These are phyloP conservation scores for Ceyx cyanopectus DNA, from an alignment of 2,113 vertebrate genomes.

Conservation along the genomic window DNA sequence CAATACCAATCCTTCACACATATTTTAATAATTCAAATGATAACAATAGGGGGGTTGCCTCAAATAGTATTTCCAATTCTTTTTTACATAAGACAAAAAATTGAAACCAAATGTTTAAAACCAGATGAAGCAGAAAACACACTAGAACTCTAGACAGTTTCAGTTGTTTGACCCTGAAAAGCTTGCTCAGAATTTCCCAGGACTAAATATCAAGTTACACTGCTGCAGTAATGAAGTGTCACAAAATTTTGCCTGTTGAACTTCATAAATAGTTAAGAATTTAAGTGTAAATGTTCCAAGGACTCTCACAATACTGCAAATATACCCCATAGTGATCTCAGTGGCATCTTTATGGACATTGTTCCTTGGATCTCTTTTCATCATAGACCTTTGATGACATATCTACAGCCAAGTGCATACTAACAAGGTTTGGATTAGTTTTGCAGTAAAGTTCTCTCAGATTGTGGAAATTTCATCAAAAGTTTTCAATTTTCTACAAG, in stretches of 20 bases:
- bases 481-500: not conserved
- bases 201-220: not conserved
- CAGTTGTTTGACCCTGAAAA: not conserved
- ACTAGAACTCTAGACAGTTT: not conserved
- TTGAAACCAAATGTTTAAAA: not conserved
- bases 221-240: not conserved
- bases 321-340: not conserved
- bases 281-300: not conserved
- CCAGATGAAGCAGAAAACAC: not conserved
- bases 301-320: not conserved
- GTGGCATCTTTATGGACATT: not conserved
- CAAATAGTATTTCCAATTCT: not conserved
- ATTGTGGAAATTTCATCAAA: not conserved
- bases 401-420: not conserved
- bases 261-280: constrained; percentile 5
- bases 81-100: not conserved
- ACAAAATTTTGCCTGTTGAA: not conserved
- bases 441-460: not conserved
- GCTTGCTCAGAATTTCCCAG: not conserved
- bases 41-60: not conserved
- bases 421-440: constrained; percentile 14
- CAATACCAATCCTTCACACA: not conserved
- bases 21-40: not conserved
- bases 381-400: not conserved
- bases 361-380: not conserved